Percentiles rank a stretch among this genome's conserved stretches.
phyloP scores from a whole-genome alignment of 2,888 invertebrate genomes.

The Mythimna loreyi region DNA sequence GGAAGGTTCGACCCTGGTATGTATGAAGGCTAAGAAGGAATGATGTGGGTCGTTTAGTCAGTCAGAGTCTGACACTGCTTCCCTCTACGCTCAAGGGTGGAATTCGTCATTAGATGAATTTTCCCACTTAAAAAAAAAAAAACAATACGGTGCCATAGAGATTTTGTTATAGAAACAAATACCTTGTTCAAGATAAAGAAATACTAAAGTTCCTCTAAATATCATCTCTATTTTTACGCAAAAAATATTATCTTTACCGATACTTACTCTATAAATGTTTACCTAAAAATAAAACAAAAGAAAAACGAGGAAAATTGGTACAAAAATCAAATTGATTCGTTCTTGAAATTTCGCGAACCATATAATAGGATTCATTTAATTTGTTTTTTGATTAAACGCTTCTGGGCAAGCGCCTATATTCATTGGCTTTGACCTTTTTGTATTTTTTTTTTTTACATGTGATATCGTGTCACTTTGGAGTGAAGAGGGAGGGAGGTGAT shows the following conservation, averaged over 20 bases:
- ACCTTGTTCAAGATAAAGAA: constrained; percentile 12
- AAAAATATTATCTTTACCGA: constrained; percentile 13
- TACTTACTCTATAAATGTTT: constrained; percentile 12
- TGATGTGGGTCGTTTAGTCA: too few relatives aligned
- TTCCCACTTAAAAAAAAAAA: too few relatives aligned
- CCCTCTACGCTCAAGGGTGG: too few relatives aligned
- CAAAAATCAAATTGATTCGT: constrained; percentile 37
- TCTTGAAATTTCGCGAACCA: constrained; percentile 1
- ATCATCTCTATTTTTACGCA: not conserved
- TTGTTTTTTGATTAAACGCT: constrained; percentile 41
- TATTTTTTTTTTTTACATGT: not conserved
- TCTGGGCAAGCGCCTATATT: not conserved
- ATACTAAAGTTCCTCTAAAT: constrained; percentile 14
- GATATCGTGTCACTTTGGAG: too few relatives aligned
- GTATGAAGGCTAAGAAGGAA: too few relatives aligned
- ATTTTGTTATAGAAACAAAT: not conserved
- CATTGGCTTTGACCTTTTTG: not conserved
- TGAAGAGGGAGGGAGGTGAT: too few relatives aligned
- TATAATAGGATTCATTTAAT: constrained; percentile 37
- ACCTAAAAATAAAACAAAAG: constrained; percentile 6
- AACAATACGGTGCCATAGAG: not conserved
- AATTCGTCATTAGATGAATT: too few relatives aligned
- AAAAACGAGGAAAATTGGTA: constrained; percentile 25
- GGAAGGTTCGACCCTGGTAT: too few relatives aligned
- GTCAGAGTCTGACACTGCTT: too few relatives aligned